Conservation (phyloP, 2,888 invertebrate species). For the Tineola bisselliella region DNA sequence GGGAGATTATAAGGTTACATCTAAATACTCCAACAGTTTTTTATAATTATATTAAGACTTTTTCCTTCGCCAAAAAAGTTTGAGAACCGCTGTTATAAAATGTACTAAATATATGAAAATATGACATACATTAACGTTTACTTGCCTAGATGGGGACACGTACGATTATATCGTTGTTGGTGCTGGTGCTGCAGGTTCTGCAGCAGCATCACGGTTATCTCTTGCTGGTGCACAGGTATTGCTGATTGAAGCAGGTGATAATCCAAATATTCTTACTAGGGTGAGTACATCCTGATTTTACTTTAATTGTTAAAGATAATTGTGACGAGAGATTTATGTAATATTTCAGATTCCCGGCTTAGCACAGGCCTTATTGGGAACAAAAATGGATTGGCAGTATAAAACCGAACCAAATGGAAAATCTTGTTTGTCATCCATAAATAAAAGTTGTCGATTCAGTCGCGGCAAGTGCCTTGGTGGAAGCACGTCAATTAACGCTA, state of each 20-base stretch:
- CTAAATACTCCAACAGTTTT: too few species aligned
- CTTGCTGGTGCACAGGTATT: conserved; percentile 10
- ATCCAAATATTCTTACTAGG: conserved; percentile 8
- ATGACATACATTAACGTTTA: too few species aligned
- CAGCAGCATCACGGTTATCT: conserved; percentile 8
- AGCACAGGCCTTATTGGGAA: conserved; percentile 31
- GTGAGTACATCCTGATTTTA: background rate
- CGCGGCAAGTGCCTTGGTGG: conserved; percentile 74
- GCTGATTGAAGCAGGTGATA: conserved; percentile 14
- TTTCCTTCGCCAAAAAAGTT: too few species aligned
- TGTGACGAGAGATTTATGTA: background rate
- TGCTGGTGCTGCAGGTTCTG: conserved; percentile 13
- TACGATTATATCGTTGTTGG: conserved; percentile 15
- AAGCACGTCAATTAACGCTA: conserved; percentile 69
- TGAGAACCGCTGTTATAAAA: too few species aligned
- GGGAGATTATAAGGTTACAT: too few species aligned
- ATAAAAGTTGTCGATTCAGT: conserved; percentile 60
- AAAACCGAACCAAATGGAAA: conserved; percentile 43
- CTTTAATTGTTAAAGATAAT: background rate
- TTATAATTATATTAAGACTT: too few species aligned
- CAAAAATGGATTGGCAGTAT: conserved; percentile 64
- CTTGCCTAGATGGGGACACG: conserved; percentile 7
- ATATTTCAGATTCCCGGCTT: conserved; percentile 37
- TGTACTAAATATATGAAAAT: too few species aligned
- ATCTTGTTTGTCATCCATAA: conserved; percentile 39